A percentile compares a stretch with the other conserved stretches of the same genome.
Conservation (phyloP, 1,140 invertebrate species). For the Zophobas atratus region DNA sequence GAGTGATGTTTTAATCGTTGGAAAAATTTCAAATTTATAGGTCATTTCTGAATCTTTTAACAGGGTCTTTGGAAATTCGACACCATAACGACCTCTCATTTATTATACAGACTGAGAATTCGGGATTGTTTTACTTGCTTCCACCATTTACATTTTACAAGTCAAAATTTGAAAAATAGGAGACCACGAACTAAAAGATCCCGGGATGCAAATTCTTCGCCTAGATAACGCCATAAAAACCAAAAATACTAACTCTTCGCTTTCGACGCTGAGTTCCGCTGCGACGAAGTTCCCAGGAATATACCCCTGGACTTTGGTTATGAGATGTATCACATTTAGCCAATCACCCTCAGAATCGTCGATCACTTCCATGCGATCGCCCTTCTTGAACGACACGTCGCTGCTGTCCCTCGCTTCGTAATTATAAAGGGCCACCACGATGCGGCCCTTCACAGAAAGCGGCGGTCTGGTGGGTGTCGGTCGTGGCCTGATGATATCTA, state of each 20-base stretch:
- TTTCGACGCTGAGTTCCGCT: conserved; percentile 92
- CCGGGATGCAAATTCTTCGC: neutral
- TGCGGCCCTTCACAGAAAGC: conserved; percentile 68
- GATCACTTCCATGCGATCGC: conserved; percentile 91
- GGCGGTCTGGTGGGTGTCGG: conserved; percentile 57
- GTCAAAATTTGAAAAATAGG: no score
- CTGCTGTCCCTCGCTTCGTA: conserved; percentile 92
- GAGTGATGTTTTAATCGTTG: no score
- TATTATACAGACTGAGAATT: no score
- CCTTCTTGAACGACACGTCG: conserved; percentile 93
- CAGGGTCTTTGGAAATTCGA: no score
- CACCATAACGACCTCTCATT: no score
- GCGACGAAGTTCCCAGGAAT: conserved; percentile 97
- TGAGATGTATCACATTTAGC: conserved; percentile 93
- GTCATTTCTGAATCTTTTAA: no score
- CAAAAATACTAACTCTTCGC: conserved; percentile 91
- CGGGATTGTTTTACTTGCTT: no score
- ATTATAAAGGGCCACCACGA: conserved; percentile 92
- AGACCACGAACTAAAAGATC: no score
- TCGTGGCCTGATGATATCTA: conserved; percentile 63
- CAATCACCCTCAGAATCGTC: conserved; percentile 93
- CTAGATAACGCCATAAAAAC: neutral
- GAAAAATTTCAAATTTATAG: no score
- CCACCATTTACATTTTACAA: no score
- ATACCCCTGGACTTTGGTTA: conserved; percentile 87